Evolutionary conservation across 2,113 vertebrate genomes (phyloP).

Genomic region (Rhinopomastus cyanomelas): DNA sequence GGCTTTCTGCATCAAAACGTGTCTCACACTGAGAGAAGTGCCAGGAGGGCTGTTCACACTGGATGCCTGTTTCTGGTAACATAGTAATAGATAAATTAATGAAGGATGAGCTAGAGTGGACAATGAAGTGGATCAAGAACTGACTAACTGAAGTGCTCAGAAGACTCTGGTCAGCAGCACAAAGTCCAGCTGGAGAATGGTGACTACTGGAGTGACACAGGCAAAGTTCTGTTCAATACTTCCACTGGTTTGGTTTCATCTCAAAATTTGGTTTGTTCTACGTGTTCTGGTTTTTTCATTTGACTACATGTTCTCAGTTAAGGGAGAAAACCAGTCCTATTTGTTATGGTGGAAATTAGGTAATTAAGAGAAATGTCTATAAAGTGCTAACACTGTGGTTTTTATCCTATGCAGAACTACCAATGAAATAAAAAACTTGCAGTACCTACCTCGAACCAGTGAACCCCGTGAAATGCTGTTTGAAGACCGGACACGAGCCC

Average conservation of each 20-base stretch:
- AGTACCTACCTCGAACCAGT: constrained; percentile 96
- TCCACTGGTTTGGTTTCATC: neutral
- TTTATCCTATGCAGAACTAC: constrained; percentile 82
- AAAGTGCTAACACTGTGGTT: neutral
- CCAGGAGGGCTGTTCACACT: neutral
- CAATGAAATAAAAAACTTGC: constrained; percentile 99
- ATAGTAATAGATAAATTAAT: neutral
- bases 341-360: neutral
- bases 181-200: neutral
- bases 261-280: neutral
- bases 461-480: constrained; percentile 97
- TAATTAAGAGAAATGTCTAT: neutral
- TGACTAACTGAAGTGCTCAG: neutral
- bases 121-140: neutral
- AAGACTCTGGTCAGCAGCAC: neutral
- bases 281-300: neutral
- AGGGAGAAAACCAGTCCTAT: neutral
- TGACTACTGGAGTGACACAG: neutral
- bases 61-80: neutral
- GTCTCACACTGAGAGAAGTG: neutral
- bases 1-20: neutral
- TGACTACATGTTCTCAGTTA: neutral
- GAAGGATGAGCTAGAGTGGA: neutral
- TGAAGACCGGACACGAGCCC: constrained; percentile 94
- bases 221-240: neutral